Base-by-base conservation (phyloP, 2,113 vertebrate species). In the Centropristis striata region DNA sequence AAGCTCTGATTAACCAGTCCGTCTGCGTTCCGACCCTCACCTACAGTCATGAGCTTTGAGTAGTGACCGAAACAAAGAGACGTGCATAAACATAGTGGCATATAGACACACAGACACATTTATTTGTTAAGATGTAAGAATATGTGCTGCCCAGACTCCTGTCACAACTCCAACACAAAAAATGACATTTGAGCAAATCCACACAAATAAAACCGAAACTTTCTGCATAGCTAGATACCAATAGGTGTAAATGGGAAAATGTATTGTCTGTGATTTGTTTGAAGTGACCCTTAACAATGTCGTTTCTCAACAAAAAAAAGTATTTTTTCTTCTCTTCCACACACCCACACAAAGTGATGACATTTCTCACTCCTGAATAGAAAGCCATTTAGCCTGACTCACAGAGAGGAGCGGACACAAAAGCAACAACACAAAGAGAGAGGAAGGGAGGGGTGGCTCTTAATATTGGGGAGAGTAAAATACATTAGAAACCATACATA, bases 361-460 rank as follows among this genome's bases (percentile, higher is more conserved):
- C 87, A 87, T 90, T 86, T 92, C 77, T 85, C 63, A 64, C 27
- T 67, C 23, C 63, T 92, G 80, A 90, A 88, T 65, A 75, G 75
- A 80, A 86, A 77, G 68, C 47, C 68, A 60, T 83, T 90, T 71
- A 78, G 58, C 25, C 41, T 20, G 71, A 78, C 70, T 81, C 75
- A 64, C 44, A 74, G 64, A 83, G 78, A 75, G 36, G 15, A 81
- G 55, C 51, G 12, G 25, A 42, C 75, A 88, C 83, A 92, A 89
- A 82, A 66, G 85, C 71, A 50, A 54, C 39, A 41, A 15, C 68
- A 89, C 80, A 85, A 74, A 86, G 71, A 79, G 46, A 61, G 28
- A 68, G 63, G 69, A 13, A 64, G 39, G 65, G 46, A 12, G 57
- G 27, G n/a, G 60, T 42, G 50, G 66, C 23, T 54, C 11, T 21